phyloP scores from a whole-genome alignment of 2,113 vertebrate genomes.

The Ptilorrhoa leucosticta region DNA sequence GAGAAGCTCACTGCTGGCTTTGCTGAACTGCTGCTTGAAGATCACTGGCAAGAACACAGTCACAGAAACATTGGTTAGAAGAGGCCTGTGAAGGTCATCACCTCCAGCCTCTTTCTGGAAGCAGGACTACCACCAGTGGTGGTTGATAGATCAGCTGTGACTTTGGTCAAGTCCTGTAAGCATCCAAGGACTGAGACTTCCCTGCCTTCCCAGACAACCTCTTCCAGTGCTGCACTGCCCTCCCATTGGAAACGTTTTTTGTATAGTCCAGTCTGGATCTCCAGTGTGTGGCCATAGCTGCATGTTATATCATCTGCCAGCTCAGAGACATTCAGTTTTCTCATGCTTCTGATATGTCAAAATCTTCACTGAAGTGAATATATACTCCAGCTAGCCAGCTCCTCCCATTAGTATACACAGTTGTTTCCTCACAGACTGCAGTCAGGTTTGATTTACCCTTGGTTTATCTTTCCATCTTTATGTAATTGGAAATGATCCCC shows the following conservation, averaged over 20 bases:
- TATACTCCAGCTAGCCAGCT: neutral
- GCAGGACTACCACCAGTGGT: rapidly evolving
- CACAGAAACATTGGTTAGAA: neutral
- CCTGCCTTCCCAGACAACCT: neutral
- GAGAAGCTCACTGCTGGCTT: neutral
- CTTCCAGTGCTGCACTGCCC: neutral
- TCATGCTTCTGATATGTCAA: neutral
- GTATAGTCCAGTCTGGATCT: neutral
- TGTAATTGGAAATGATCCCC: neutral
- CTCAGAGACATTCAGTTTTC: neutral
- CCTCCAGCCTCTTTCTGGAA: neutral
- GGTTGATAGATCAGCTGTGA: neutral
- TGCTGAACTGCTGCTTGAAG: neutral
- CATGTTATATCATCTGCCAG: neutral
- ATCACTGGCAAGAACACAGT: neutral
- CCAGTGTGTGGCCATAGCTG: neutral
- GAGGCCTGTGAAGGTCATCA: neutral
- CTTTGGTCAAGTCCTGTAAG: neutral
- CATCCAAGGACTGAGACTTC: neutral
- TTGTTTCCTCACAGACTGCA: neutral
- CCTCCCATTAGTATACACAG: neutral
- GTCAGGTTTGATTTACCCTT: neutral
- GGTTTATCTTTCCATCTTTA: neutral
- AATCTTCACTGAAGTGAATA: neutral
- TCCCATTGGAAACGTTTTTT: neutral